A percentile compares a stretch with the other conserved stretches of the same genome.
Conservation (phyloP, 92 coral and sea anemone species). For the Zoanthus sansibaricus region DNA sequence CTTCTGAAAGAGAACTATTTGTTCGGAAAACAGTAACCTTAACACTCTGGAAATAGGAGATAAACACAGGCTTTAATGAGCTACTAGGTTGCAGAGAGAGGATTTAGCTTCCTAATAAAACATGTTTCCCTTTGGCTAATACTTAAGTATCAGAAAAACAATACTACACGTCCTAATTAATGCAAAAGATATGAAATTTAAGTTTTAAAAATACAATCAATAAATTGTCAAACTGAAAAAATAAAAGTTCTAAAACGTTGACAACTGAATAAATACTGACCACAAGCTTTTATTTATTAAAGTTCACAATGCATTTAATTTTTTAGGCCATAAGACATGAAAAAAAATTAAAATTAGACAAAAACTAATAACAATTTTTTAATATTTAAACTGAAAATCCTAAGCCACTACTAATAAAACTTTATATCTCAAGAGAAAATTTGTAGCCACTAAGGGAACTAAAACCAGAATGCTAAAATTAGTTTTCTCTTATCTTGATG, state of each 20-base stretch:
- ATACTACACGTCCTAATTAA: too few species aligned
- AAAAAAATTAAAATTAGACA: background rate
- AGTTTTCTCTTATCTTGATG: background rate
- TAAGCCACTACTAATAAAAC: background rate
- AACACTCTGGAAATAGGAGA: too few species aligned
- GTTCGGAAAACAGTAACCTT: too few species aligned
- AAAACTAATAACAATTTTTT: background rate
- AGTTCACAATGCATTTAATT: background rate
- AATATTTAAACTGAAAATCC: background rate
- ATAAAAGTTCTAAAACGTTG: background rate
- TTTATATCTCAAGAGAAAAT: background rate
- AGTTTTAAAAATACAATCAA: too few species aligned
- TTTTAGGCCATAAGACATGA: background rate
- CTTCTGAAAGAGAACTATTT: too few species aligned
- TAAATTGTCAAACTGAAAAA: background rate
- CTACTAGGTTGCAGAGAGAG: too few species aligned
- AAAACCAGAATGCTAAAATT: background rate
- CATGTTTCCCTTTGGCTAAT: too few species aligned
- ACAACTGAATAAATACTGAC: slow-evolving; percentile 8
- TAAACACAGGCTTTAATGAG: too few species aligned
- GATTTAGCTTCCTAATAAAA: too few species aligned
- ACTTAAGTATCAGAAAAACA: too few species aligned
- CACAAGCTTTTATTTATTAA: background rate
- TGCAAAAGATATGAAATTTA: too few species aligned
- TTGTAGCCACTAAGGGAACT: background rate